Percentiles rank a stretch among this genome's conserved stretches.
Evolutionary conservation across 2,113 vertebrate genomes (phyloP).

Genomic region (Ceratotherium simum): DNA sequence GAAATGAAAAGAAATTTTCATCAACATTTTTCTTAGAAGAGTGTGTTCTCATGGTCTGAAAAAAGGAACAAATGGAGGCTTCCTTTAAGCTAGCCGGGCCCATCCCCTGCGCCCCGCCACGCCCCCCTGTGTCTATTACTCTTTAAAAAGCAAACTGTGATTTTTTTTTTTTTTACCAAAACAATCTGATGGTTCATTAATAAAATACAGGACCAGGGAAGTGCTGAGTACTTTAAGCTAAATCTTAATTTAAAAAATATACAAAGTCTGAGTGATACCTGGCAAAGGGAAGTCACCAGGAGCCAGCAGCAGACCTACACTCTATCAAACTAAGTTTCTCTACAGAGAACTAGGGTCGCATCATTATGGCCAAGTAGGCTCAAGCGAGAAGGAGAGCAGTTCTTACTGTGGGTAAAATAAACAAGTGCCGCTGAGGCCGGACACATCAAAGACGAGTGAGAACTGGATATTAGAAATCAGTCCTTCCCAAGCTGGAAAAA

Average conservation of each 20-base stretch:
- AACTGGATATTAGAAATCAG: not conserved
- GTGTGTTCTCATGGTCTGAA: not conserved
- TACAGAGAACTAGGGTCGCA: not conserved
- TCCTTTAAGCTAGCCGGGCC: not conserved
- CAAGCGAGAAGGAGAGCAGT: not conserved
- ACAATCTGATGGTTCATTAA: not conserved
- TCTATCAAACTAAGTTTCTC: not conserved
- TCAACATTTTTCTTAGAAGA: not conserved
- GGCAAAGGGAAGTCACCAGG: not conserved
- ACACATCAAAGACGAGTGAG: not conserved
- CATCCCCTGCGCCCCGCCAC: accelerated
- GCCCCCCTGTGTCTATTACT: too few species aligned
- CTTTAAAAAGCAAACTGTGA: not conserved
- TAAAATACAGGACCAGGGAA: conserved; percentile 20
- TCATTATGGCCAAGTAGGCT: not conserved
- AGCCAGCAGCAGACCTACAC: not conserved
- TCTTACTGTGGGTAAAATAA: not conserved
- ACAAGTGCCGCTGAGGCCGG: accelerated
- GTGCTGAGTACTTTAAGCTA: not conserved
- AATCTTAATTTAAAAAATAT: not conserved
- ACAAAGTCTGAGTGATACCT: not conserved
- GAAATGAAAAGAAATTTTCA: not conserved
- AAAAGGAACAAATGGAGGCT: not conserved
- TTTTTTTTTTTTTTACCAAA: not conserved
- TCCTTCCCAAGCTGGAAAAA: not conserved